Evolutionary conservation across 1,140 invertebrate genomes (phyloP).

Genomic region (Macrobrachium nipponense): DNA sequence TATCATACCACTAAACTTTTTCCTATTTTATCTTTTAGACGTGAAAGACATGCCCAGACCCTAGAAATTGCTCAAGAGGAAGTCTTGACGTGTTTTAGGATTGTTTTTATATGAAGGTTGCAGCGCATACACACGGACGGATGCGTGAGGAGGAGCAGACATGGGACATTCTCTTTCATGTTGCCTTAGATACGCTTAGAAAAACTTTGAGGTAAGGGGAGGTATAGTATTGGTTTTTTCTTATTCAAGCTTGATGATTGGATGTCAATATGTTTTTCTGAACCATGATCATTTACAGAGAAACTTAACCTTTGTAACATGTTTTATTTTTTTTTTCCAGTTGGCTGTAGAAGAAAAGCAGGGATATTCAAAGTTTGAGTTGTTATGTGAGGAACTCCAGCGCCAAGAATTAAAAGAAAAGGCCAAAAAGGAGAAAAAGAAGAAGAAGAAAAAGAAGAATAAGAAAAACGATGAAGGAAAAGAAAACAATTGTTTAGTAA

Average conservation of each 20-base stretch:
- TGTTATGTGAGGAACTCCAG: conserved; percentile 68
- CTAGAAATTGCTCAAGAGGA: conserved; percentile 95
- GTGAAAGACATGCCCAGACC: conserved; percentile 93
- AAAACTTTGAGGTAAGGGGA: conserved; percentile 79
- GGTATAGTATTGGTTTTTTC: not conserved
- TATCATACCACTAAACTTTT: conserved; percentile 64
- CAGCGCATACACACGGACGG: conserved; percentile 83
- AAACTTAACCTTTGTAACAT: not conserved
- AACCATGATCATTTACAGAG: not conserved
- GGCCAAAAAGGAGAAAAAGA: conserved; percentile 58
- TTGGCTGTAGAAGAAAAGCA: conserved; percentile 88
- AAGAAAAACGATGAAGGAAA: conserved; percentile 59
- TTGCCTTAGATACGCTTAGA: conserved; percentile 85
- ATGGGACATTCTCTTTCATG: conserved; percentile 89
- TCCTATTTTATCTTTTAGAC: conserved; percentile 72
- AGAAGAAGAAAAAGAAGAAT: conserved; percentile 58
- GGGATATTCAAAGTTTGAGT: conserved; percentile 80
- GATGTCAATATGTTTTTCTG: not conserved
- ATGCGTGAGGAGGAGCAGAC: conserved; percentile 90
- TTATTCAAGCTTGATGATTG: not conserved
- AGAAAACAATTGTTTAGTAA: conserved; percentile 50
- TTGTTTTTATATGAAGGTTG: conserved; percentile 89
- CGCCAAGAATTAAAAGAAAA: conserved; percentile 62
- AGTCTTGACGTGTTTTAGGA: conserved; percentile 90
- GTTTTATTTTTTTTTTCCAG: conserved; percentile 67